phyloP scores from a whole-genome alignment of 2,888 invertebrate genomes.

The Aporophyla lueneburgensis region DNA sequence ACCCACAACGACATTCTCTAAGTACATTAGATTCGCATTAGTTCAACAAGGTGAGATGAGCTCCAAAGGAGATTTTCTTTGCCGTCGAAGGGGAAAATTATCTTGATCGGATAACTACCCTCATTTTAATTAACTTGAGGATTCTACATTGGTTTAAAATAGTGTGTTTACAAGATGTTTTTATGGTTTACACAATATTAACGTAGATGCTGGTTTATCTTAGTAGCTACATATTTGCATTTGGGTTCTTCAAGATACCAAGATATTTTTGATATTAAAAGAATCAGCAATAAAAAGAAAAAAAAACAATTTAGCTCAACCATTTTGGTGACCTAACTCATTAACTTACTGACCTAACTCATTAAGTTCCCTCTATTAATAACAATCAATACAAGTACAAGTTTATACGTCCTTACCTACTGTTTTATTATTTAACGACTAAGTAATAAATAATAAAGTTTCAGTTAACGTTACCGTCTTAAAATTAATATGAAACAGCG shows the following conservation, averaged over 20 bases:
- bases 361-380: no score
- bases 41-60: constrained; percentile 64
- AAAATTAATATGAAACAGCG: constrained; percentile 19
- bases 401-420: neutral
- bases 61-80: constrained; percentile 78
- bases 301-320: no score
- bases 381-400: no score
- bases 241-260: no score
- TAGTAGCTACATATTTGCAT: no score
- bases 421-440: neutral
- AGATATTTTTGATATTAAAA: no score
- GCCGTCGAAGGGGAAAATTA: constrained; percentile 81
- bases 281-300: no score
- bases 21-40: constrained; percentile 48
- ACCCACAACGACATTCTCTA: constrained; percentile 41
- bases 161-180: constrained; percentile 1
- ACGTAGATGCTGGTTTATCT: no score
- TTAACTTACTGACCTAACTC: no score
- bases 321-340: no score
- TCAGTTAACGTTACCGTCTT: neutral
- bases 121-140: constrained; percentile 75
- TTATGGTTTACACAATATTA: neutral
- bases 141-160: constrained; percentile 51
- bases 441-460: neutral
- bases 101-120: constrained; percentile 80